Percentiles rank a stretch among this genome's conserved stretches.
Evolutionary conservation across 2,888 invertebrate species (phyloP).

Genomic region (Lasioglossum pauxillum): DNA sequence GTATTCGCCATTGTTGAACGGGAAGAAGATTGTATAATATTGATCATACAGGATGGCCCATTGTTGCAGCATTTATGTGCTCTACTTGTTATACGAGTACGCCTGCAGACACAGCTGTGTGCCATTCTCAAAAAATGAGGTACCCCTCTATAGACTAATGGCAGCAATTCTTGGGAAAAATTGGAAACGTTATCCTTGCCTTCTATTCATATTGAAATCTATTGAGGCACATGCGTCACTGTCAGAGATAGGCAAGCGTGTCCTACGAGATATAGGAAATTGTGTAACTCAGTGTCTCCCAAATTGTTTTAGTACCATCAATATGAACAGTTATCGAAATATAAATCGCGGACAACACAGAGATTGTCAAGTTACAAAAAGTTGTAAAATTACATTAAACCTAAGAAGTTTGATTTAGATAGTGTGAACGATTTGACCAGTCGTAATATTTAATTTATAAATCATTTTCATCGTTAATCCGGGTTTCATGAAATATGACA

Average conservation of each 20-base stretch:
- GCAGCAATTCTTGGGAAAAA: constrained; percentile 6
- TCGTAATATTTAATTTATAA: neutral
- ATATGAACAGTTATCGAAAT: neutral
- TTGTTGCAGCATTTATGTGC: neutral
- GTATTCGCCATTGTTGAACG: neutral
- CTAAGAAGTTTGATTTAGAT: too few species aligned
- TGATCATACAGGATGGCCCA: neutral
- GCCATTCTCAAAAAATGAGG: neutral
- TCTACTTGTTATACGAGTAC: neutral
- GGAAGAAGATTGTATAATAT: neutral
- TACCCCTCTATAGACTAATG: neutral
- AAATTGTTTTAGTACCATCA: neutral
- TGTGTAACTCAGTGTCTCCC: neutral
- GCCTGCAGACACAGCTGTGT: neutral
- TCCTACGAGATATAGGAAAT: neutral
- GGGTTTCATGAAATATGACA: neutral
- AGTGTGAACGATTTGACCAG: neutral
- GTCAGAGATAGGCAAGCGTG: neutral
- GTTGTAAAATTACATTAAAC: neutral
- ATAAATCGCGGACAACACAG: too few species aligned
- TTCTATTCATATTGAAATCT: constrained; percentile 8
- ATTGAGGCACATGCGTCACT: constrained; percentile 4
- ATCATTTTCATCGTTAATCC: neutral
- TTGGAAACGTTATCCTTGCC: constrained; percentile 5
- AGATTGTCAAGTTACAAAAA: neutral